phyloP scores from a whole-genome alignment of 1,140 invertebrate genomes.

The Microvelia longipes region DNA sequence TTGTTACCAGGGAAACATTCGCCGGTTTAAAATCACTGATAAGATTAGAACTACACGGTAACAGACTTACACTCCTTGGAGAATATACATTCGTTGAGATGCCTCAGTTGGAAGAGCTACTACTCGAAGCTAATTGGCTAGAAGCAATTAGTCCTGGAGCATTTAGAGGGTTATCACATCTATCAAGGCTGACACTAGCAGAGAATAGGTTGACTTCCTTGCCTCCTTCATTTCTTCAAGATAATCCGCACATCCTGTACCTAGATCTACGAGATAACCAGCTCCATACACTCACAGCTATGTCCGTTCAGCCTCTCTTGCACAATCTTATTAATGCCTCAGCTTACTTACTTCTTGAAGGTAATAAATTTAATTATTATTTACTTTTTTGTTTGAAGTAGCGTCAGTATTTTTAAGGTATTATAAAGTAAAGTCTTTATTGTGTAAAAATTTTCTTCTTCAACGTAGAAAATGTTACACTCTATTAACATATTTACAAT shows the following conservation, averaged over 20 bases:
- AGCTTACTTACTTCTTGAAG: conserved; percentile 54
- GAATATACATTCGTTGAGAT: conserved; percentile 58
- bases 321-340: conserved; percentile 52
- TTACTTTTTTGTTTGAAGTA: too few relatives aligned
- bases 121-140: conserved; percentile 54
- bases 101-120: conserved; percentile 47
- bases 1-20: conserved; percentile 51
- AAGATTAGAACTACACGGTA: conserved; percentile 48
- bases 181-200: conserved; percentile 47
- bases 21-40: conserved; percentile 45
- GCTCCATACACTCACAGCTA: conserved; percentile 53
- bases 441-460: too few relatives aligned
- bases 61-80: conserved; percentile 51
- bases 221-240: conserved; percentile 44
- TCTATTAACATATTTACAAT: too few relatives aligned
- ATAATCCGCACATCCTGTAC: conserved; percentile 43
- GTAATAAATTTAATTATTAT: conserved; percentile 36
- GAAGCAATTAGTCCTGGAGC: conserved; percentile 50
- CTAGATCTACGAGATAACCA: conserved; percentile 55
- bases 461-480: too few relatives aligned
- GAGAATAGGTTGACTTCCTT: conserved; percentile 53
- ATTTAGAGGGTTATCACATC: conserved; percentile 47
- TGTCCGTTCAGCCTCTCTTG: conserved; percentile 52
- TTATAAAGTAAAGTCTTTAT: too few relatives aligned
- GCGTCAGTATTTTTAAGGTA: too few relatives aligned